A percentile compares a stretch with the other conserved stretches of the same genome.
phyloP scores from a whole-genome alignment of 2,113 vertebrate species.

The Kryptolebias marmoratus region DNA sequence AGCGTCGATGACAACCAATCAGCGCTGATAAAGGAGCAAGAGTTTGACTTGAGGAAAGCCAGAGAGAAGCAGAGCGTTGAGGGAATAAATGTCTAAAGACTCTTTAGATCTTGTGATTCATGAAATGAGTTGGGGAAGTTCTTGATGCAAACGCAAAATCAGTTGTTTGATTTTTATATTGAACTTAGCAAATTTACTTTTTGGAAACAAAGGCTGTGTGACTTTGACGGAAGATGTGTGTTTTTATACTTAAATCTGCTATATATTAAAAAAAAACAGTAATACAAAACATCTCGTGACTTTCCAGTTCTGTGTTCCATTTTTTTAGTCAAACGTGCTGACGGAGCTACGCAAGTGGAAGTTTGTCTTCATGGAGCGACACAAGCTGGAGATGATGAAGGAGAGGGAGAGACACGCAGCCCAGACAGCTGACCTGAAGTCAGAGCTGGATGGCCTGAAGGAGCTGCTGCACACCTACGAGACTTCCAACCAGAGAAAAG shows the following conservation, averaged over 20 bases:
- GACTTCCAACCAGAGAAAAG: conserved; percentile 88
- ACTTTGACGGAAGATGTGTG: background rate
- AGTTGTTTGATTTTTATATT: background rate
- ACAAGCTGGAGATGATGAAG: conserved; percentile 86
- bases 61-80: background rate
- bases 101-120: background rate
- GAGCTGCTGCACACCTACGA: conserved; percentile 88
- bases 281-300: background rate
- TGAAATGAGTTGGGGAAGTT: background rate
- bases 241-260: background rate
- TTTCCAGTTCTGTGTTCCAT: conserved; percentile 10
- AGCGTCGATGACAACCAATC: conserved; percentile 32
- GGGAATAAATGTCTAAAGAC: background rate
- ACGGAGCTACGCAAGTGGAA: conserved; percentile 92
- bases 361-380: conserved; percentile 86
- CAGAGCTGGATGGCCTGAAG: conserved; percentile 84
- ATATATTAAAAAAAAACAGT: background rate
- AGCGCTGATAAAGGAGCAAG: conserved; percentile 14
- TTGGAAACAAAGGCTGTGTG: background rate
- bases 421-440: conserved; percentile 78
- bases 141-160: background rate
- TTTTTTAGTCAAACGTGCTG: conserved; percentile 87
- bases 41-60: conserved; percentile 10
- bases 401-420: conserved; percentile 84
- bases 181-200: background rate